These are phyloP conservation scores for Lissonota sp. DNA, from an alignment of 2,888 invertebrate genomes.

Conservation along the genomic window DNA sequence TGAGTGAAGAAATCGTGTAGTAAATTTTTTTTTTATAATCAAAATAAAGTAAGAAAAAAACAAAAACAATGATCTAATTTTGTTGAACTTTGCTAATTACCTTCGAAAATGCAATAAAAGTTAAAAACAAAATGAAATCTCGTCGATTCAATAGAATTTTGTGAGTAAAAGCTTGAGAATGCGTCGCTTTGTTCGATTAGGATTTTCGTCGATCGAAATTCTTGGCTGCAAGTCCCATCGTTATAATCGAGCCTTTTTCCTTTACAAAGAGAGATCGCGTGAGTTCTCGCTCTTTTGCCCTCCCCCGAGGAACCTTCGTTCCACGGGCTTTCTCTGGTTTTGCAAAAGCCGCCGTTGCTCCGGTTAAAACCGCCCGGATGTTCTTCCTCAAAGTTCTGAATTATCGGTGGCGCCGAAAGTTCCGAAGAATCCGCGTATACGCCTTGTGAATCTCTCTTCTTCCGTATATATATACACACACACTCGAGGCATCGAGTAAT, in stretches of 20 bases:
- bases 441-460: slow-evolving; percentile 62
- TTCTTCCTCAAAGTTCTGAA: slow-evolving; percentile 73
- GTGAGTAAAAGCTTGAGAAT: too few relatives aligned
- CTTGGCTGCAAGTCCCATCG: slow-evolving; percentile 3
- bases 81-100: too few relatives aligned
- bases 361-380: slow-evolving; percentile 2
- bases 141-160: too few relatives aligned
- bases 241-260: neutral
- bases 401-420: slow-evolving; percentile 76
- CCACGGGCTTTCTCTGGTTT: slow-evolving; percentile 5
- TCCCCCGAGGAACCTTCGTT: neutral
- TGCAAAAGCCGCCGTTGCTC: neutral
- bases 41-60: too few relatives aligned
- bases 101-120: too few relatives aligned
- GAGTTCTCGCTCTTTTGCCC: slow-evolving; percentile 10
- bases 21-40: too few relatives aligned
- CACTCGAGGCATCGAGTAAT: slow-evolving; percentile 52
- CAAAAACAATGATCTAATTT: too few relatives aligned
- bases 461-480: too few relatives aligned
- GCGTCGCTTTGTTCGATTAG: too few relatives aligned
- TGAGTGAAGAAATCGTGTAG: too few relatives aligned
- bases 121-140: too few relatives aligned
- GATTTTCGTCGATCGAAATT: slow-evolving; percentile 3
- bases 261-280: neutral
- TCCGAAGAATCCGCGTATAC: slow-evolving; percentile 76